Conservation (phyloP, 2,888 invertebrate species). For the Orthosia gracilis region DNA sequence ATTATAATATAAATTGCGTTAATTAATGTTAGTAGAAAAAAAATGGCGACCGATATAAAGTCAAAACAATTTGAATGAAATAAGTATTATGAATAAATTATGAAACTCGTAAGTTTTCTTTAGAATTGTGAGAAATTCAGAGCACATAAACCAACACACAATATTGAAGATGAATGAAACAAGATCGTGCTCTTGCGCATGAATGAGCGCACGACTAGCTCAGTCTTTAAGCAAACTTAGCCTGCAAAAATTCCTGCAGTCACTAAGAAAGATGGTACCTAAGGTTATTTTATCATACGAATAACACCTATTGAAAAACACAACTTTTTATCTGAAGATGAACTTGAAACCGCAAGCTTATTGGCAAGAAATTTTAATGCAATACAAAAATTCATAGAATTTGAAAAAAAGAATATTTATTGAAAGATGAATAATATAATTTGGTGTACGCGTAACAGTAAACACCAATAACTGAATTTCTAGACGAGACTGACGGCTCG, state of each 20-base stretch:
- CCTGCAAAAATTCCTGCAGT: constrained; percentile 6
- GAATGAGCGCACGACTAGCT: constrained; percentile 46
- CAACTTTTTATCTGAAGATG: constrained; percentile 2
- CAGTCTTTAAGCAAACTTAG: constrained; percentile 28
- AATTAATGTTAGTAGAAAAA: neutral
- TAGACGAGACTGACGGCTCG: constrained; percentile 64
- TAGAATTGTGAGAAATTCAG: neutral
- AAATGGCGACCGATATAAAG: neutral
- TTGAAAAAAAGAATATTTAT: constrained; percentile 27
- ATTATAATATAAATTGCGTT: too few species aligned
- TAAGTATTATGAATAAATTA: too few species aligned
- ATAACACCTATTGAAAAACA: neutral
- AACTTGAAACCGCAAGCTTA: constrained; percentile 6
- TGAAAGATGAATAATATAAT: constrained; percentile 42
- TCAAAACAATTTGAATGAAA: too few species aligned
- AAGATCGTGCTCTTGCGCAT: constrained; percentile 31
- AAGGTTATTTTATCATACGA: neutral
- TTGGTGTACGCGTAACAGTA: constrained; percentile 54
- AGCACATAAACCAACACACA: neutral
- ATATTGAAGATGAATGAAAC: constrained; percentile 45
- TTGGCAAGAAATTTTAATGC: constrained; percentile 20
- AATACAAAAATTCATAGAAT: constrained; percentile 10
- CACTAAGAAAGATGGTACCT: constrained; percentile 2
- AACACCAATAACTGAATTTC: constrained; percentile 65
- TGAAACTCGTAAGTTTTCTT: neutral